Conservation (phyloP, 2,888 invertebrate genomes). For the Cetonia aurata region DNA sequence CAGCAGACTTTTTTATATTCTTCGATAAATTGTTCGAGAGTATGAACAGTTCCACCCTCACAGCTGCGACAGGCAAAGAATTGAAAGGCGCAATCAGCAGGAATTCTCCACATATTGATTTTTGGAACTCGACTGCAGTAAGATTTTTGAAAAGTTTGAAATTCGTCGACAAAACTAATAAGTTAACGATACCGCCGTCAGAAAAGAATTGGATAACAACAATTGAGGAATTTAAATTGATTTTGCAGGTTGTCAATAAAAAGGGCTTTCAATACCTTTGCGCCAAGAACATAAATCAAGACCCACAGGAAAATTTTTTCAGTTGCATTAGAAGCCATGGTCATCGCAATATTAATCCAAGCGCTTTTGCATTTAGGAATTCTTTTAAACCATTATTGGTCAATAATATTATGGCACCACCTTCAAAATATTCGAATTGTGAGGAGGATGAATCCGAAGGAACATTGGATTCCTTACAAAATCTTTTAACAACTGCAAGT, state of each 20-base stretch:
- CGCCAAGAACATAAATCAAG: constrained; percentile 48
- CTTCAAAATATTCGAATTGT: constrained; percentile 48
- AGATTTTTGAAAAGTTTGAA: constrained; percentile 40
- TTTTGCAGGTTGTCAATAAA: constrained; percentile 3
- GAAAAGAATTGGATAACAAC: constrained; percentile 21
- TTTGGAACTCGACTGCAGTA: constrained; percentile 42
- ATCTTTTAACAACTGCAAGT: background rate
- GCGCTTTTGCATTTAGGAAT: constrained; percentile 30
- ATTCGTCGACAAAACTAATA: constrained; percentile 3
- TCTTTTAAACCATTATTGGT: constrained; percentile 47
- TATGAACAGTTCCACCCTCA: constrained; percentile 35
- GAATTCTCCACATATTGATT: too few species aligned
- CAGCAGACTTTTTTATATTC: constrained; percentile 49
- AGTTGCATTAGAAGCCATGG: constrained; percentile 45
- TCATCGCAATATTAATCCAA: constrained; percentile 45
- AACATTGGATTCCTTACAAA: background rate
- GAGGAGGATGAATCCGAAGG: constrained; percentile 44
- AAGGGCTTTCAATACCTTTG: constrained; percentile 13
- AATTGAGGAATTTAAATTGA: constrained; percentile 1
- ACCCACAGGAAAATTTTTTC: constrained; percentile 48
- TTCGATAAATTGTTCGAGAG: constrained; percentile 50
- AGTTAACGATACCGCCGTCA: constrained; percentile 16
- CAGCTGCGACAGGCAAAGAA: too few species aligned
- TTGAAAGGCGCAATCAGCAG: too few species aligned
- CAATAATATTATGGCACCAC: constrained; percentile 47